Base-by-base conservation (phyloP, 2,797 vertebrate species). In the Danio albolineatus region DNA sequence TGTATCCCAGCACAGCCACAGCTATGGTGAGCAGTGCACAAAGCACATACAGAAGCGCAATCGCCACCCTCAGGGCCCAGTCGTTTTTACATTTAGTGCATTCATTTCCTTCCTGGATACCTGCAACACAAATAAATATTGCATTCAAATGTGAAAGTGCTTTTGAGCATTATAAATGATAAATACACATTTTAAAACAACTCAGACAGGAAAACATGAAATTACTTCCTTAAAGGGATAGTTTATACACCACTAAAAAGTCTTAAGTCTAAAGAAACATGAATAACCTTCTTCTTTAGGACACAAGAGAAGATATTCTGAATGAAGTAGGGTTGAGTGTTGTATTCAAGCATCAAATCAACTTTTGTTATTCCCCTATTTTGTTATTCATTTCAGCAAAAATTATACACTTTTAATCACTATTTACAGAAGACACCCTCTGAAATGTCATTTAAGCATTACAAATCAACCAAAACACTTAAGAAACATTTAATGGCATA, bases 61-160 rank as follows among this genome's bases (percentile, higher is more conserved):
- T 97, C 53, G 98, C 96, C 70, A 95, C 96, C 90, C 98, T 95
- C 89, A 99, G 90, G 0, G 96, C 95, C 98, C 97, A 98, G 92
- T 98, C 98, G 87, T 96, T 98, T 92, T 98, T 98, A 93, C 97
- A 99, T 90, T 97, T 99, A 87, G 96, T 98, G 90, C 98, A 99
- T 87, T 99, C 97, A 14, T 93, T 95, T 74, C 97, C 97, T 92
- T 99, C 98, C 86, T 99, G 97, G 90, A 99, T 99, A 87, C 97
- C 98, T 99, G 93, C 48, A 95, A 94, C 81, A 89, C 86, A 28
- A 81, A 76, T 21, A 41, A 75, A 19, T 8, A 60, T 7, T 17
- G 60, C 21, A 4, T 46, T 7, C 54, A 73, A 43, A 43, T 10
- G 5, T 64, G 5, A 54, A 10, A 51, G 69, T 54, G 2, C 38